Evolutionary conservation across 2,797 vertebrate genomes (phyloP).

Genomic region (Onychomys arenicola): DNA sequence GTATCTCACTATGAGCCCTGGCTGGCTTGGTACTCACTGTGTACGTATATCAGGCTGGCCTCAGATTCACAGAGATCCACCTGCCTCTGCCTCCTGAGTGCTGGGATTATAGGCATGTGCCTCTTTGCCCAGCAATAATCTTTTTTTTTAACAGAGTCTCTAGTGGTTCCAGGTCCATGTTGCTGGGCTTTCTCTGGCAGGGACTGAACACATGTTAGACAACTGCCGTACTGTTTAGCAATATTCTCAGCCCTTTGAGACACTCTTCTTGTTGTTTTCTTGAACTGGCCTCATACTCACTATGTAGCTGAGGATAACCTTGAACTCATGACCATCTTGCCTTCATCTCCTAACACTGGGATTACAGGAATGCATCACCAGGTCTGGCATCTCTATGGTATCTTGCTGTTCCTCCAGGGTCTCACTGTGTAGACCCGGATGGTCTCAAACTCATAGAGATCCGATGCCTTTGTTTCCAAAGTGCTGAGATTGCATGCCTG

Average conservation of each 20-base stretch:
- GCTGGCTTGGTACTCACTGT: not conserved
- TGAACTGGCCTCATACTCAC: not conserved
- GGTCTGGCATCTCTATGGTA: not conserved
- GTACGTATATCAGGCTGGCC: not conserved
- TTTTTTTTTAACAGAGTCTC: not conserved
- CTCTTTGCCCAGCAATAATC: not conserved
- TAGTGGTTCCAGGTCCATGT: constrained; percentile 2
- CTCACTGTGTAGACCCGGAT: not conserved
- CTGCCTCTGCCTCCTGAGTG: not conserved
- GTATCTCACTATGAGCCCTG: not conserved
- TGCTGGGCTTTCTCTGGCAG: constrained; percentile 5
- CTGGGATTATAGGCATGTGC: not conserved
- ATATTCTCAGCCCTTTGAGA: not conserved
- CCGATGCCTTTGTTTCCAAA: not conserved
- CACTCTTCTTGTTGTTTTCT: not conserved
- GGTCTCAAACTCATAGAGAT: too few relatives aligned
- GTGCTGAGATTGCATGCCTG: not conserved
- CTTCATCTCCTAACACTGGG: not conserved
- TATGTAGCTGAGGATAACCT: not conserved
- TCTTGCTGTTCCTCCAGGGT: not conserved
- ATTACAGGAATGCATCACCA: not conserved
- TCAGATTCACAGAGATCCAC: not conserved
- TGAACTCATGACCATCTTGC: not conserved
- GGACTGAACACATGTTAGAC: not conserved
- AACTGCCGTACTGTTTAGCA: not conserved